Evolutionary conservation across 92 coral and sea anemone species (phyloP), one percentile per base, ranked within the genome.

Genomic region (Porites rus): DNA sequence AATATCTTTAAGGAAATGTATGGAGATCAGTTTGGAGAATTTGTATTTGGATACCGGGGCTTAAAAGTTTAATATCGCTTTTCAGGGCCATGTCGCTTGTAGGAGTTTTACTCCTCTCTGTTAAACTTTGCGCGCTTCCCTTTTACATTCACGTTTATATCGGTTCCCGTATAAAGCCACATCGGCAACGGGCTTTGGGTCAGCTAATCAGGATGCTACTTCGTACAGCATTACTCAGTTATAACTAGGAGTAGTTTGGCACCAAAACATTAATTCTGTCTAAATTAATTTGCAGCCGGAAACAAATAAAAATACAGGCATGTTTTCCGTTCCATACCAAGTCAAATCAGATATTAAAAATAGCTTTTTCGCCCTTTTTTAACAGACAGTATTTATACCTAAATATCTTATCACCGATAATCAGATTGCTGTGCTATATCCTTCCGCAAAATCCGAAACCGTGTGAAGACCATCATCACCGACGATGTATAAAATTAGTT

Each of bases 351-450:
- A 38, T 38, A 38, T 38, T 38, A 38, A 38, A 38, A 38, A 38
- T 38, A 38, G 16, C 38, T 10, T 70, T 4, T 20, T 65, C 52
- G 14, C 28, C 75, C 20, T 54, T 80, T 69, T 76, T 24, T 53
- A 46, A 78, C 19, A 24, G 61, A 80, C 51, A 61, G 28, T 50
- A 52, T 80, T 67, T 69, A 69, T 76, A 5, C 63, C 46, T 17
- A 50, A 69, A 25, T 22, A 79, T 80, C 85, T 54, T 80, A 68
- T 80, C 85, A 38, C 18, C 38, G 16, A n/a, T 69, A 69, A 80
- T 80, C 85, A 69, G 76, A 54, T 80, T 69, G 22, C 63, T 52
- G 12, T 54, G 43, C 69, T 54, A 69, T 38, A 38, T 80, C 85
- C 85, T 80, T 70, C 77, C 86, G 77, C 77, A 10, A 52, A 74